A percentile compares a stretch with the other conserved stretches of the same genome.
Conservation (phyloP, 2,888 invertebrate genomes). For the Leptothorax acervorum region DNA sequence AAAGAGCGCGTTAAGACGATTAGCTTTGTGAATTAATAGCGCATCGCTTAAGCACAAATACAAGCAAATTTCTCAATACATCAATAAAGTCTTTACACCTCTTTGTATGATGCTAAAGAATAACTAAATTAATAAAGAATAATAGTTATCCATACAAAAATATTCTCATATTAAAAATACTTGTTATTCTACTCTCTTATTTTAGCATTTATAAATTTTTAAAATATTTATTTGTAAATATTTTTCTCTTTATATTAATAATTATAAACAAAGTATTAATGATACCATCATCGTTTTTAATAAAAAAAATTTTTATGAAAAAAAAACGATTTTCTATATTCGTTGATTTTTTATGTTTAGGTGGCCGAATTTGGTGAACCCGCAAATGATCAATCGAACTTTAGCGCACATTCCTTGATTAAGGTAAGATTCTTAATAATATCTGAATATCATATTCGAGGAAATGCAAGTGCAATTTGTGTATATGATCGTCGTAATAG, state of each 20-base stretch:
- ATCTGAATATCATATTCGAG: neutral
- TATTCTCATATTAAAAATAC: neutral
- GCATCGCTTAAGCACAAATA: slow-evolving; percentile 11
- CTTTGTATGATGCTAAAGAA: neutral
- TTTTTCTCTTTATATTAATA: neutral
- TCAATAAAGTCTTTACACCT: neutral
- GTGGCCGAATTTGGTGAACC: neutral
- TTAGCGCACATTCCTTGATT: neutral
- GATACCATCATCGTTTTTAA: neutral
- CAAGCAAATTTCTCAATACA: neutral
- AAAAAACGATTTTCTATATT: neutral
- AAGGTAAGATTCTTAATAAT: neutral
- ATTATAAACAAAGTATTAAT: neutral
- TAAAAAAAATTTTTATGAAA: neutral
- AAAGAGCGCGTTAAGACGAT: slow-evolving; percentile 33
- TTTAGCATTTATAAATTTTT: neutral
- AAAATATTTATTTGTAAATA: neutral
- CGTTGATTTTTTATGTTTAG: neutral
- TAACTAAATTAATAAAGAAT: slow-evolving; percentile 18
- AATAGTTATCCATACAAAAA: neutral
- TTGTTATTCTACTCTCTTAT: neutral
- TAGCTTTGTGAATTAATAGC: slow-evolving; percentile 36
- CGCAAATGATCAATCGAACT: neutral
- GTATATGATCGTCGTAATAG: neutral
- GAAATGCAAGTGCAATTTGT: neutral